Evolutionary conservation across 2,888 invertebrate genomes (phyloP), one percentile per base, ranked within the genome.

Genomic region (Cryptocheilus praepositus): DNA sequence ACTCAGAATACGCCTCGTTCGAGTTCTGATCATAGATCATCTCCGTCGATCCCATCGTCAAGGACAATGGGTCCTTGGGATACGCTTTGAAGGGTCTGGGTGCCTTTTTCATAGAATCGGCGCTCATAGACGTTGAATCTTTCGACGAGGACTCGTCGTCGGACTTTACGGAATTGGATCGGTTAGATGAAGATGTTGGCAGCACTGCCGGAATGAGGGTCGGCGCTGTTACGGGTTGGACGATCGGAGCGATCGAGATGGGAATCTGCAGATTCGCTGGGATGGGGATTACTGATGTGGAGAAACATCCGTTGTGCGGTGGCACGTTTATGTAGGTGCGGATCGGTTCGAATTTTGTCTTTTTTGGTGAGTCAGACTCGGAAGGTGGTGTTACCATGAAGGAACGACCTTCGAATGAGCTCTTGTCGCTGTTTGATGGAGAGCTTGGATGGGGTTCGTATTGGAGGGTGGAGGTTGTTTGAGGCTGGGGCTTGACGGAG

Each of bases 81-180:
- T 94, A 94, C 0, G 94, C 93, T 83, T 94, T 93, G 81, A 93
- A 93, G 0, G 93, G 93, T 1, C 93, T 89, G 0, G 91, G 89
- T 3, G 88, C 74, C 80, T 91, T 92, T 21, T 89, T 86, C 21
- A 52, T 8, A 0, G 7, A 2, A 3, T 85, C 85, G 60, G 83
- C 69, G 5, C 54, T 22, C 3, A 76, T 65, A 2, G 70, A 8
- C 0, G 71, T 61, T 0, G 79, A 18, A 0, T 61, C 51, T 15
- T 62, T 63, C 7, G 76, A 61, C 5, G 71, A 67, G 0, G 67
- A 64, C 0, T 76, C 59, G 0, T 46, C 18, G 0, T 13, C 51
- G 7, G 67, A 64, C 15, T 73, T 58, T 57, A 77, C 72, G 4
- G 59, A n/a, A 5, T 61, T 55, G 15, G 61, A 45, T 2, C 43